Evolutionary conservation across 2,113 vertebrate species (phyloP), one percentile per base, ranked within the genome.

Genomic region (Lycocorax pyrrhopterus): DNA sequence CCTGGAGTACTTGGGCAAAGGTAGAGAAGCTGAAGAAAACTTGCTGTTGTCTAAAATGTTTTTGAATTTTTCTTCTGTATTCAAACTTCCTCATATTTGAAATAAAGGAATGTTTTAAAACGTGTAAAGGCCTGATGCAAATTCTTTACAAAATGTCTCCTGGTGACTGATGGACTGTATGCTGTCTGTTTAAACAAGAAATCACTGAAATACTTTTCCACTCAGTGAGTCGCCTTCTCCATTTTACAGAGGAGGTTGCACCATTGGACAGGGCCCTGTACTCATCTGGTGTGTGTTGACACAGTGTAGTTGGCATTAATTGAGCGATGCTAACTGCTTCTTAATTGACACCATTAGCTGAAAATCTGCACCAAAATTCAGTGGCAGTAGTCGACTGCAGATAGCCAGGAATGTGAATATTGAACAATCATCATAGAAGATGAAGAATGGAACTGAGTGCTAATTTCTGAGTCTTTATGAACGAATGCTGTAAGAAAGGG

Each of bases 291-390:
- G 15, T 47, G 33, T 89, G 78, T 87, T 87, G 87, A 76, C 74
- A 59, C 67, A 85, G 47, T 30, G 79, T 44, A 41, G 69, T 41
- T 92, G 82, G 62, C 85, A 79, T 80, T 95, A 94, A 94, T 68
- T 93, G 85, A 96, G 67, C 23, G 7, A 46, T 37, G 30, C 82
- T 90, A 93, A 96, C 62, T 90, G 86, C 75, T 92, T 2, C 4
- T 92, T 96, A 90, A 93, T 83, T 85, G 94, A 72, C 71, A 35
- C 29, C 1, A 10, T 84, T 82, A 92, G 59, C 75, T 85, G 71
- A 77, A 91, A 94, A 80, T 85, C 63, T 92, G 37, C 72, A 58
- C 79, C 90, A 71, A 72, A 91, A 95, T 67, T 59, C 51, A 60
- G 41, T 46, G 82, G 4, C 35, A n/a, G 46, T 6, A 68, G 39